Base-by-base conservation (phyloP, 2,113 vertebrate species). In the Ophiodon elongatus region DNA sequence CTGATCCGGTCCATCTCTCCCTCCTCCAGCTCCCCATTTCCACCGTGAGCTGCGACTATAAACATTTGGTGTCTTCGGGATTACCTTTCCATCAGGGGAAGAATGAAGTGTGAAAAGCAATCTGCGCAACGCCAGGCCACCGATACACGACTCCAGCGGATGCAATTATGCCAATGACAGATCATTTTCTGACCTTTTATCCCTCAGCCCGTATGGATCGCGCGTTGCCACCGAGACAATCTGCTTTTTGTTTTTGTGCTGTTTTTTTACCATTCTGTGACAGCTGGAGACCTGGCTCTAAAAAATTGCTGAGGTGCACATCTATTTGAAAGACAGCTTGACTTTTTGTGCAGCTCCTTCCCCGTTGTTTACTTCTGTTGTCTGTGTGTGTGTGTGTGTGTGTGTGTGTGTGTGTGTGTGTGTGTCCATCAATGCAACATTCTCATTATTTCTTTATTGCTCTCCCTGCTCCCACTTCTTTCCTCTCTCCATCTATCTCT, bases 91-190 rank as follows among this genome's bases (percentile, higher is more conserved):
- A 94, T 94, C 91, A 92, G 76, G 66, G 72, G 76, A 91, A 93
- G 90, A 92, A 93, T 90, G 88, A 93, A 91, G 92, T 94, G 92
- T 92, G 93, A 93, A 94, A 95, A 94, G 93, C 93, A 95, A 95
- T 95, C 93, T 93, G 83, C 86, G 86, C 84, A 88, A 81, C 68
- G 63, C 83, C 79, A 57, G 84, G 82, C 75, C 79, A 27, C 86
- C 65, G 80, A 86, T 86, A 85, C 79, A 87, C 88, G 93, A 85
- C 91, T 90, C 88, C 83, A 33, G 82, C 72, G 74, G 90, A 93
- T 94, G 92, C 92, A 94, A 93, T 95, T 94, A 95, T 94, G 92
- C 91, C 91, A 92, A 92, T 89, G 93, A 93, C 92, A 70, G 91
- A 93, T 94, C 91, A 91, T 94, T 93, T 85, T 88, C 83, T 94